phyloP scores from a whole-genome alignment of 1,140 invertebrate species.

The Atta cephalotes region DNA sequence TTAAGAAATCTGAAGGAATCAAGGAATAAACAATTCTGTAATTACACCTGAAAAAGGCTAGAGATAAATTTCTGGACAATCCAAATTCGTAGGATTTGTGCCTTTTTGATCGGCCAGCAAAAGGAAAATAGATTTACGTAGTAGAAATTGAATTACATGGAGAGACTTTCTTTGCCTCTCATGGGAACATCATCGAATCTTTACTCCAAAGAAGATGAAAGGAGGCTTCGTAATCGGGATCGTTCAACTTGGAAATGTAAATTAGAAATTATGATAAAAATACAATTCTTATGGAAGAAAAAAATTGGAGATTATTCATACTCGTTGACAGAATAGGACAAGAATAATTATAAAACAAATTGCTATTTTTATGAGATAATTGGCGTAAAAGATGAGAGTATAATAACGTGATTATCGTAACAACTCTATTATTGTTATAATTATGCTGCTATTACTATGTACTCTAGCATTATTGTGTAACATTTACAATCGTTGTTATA shows the following conservation, averaged over 20 bases:
- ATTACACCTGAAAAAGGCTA: neutral
- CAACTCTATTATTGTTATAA: neutral
- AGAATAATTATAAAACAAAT: neutral
- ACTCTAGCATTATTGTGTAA: neutral
- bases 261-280: conserved; percentile 36
- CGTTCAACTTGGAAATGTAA: neutral
- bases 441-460: neutral
- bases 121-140: conserved; percentile 51
- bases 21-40: neutral
- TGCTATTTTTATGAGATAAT: neutral
- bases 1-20: conserved; percentile 8
- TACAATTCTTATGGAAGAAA: neutral
- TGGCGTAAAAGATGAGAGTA: neutral
- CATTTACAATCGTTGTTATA: neutral
- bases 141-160: conserved; percentile 49
- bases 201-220: neutral
- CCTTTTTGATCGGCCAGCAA: conserved; percentile 54
- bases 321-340: neutral
- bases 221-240: conserved; percentile 8
- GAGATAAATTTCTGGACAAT: neutral
- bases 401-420: neutral
- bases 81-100: conserved; percentile 6
- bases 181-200: conserved; percentile 18
- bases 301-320: neutral
- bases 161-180: conserved; percentile 38